A percentile compares a stretch with the other conserved stretches of the same genome.
Evolutionary conservation across 1,140 invertebrate genomes (phyloP).

Genomic region (Laodelphax striatellus): DNA sequence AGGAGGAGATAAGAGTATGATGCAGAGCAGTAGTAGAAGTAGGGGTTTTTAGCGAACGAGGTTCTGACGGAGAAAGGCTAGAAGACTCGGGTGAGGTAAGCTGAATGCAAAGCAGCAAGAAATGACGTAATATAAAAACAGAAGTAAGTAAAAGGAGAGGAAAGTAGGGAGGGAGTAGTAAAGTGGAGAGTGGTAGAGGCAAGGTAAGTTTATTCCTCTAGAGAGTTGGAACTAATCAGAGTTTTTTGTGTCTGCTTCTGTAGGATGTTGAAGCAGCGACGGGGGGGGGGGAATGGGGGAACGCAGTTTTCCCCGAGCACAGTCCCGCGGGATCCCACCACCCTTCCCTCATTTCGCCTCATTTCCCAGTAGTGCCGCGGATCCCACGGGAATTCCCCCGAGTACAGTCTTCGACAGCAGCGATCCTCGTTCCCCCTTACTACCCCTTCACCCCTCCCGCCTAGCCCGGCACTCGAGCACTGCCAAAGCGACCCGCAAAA

Average conservation of each 20-base stretch:
- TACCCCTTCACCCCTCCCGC: no score
- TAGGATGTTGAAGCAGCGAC: not conserved
- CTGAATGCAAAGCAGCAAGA: constrained; percentile 3
- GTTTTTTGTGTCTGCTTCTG: constrained; percentile 11
- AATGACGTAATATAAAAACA: constrained; percentile 4
- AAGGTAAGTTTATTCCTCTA: constrained; percentile 10
- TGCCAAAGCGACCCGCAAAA: no score
- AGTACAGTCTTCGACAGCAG: constrained; percentile 10
- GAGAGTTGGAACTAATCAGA: constrained; percentile 17
- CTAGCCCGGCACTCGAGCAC: no score
- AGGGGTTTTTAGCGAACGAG: not conserved
- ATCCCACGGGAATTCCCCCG: constrained; percentile 4
- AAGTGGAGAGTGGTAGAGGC: not conserved
- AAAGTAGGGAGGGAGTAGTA: not conserved
- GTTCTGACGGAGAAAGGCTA: not conserved
- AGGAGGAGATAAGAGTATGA: no score
- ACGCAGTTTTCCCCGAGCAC: not conserved
- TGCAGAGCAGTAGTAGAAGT: not conserved
- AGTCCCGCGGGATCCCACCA: constrained; percentile 11
- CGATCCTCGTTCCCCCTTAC: not conserved
- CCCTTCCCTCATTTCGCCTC: constrained; percentile 18
- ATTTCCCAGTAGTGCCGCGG: constrained; percentile 16
- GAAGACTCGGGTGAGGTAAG: not conserved
- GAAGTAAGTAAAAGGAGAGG: constrained; percentile 2
- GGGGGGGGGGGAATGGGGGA: not conserved